phyloP scores from a whole-genome alignment of 2,797 vertebrate species.

The Lycodopsis pacificus region DNA sequence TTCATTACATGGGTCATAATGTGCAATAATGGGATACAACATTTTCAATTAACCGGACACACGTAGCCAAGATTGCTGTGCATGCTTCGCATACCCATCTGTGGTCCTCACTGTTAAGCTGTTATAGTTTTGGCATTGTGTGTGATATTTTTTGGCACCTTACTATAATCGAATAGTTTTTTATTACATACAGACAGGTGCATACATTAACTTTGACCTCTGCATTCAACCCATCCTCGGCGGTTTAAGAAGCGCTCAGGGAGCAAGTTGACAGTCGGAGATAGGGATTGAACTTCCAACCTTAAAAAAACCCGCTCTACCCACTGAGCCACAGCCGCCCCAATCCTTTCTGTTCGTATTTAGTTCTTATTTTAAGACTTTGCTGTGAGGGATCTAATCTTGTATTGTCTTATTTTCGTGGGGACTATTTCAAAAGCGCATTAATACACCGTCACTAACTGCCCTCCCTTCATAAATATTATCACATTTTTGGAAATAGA shows the following conservation, averaged over 20 bases:
- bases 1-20: neutral
- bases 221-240: neutral
- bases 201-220: neutral
- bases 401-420: neutral
- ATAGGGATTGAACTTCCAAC: neutral
- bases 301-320: neutral
- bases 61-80: neutral
- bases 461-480: neutral
- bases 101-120: neutral
- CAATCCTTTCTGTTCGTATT: neutral
- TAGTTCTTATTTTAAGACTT: neutral
- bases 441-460: neutral
- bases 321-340: neutral
- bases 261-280: neutral
- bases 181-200: neutral
- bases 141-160: too few species aligned
- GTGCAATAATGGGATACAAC: neutral
- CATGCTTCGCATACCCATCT: neutral
- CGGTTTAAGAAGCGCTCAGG: neutral
- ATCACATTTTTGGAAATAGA: neutral
- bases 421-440: neutral
- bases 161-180: neutral
- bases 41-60: slow-evolving; percentile 4
- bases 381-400: neutral
- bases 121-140: neutral